phyloP scores from a whole-genome alignment of 2,797 vertebrate genomes.

The Zalophus californianus region DNA sequence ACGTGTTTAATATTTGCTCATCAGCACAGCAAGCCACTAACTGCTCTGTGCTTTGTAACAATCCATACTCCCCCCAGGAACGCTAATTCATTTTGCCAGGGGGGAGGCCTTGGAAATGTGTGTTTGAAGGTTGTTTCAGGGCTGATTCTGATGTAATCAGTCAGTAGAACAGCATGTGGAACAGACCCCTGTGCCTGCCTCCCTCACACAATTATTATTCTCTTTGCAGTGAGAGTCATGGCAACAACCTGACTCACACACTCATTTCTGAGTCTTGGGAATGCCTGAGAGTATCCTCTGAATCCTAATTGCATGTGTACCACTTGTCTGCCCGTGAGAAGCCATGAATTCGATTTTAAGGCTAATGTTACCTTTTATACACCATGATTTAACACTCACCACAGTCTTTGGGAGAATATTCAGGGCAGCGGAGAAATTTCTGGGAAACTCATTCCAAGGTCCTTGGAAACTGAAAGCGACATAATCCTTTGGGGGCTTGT shows the following conservation, averaged over 20 bases:
- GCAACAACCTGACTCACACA: not conserved
- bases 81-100: not conserved
- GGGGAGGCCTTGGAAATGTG: not conserved
- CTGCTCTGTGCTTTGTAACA: not conserved
- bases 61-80: not conserved
- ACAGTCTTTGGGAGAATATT: not conserved
- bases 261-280: not conserved
- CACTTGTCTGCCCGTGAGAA: not conserved
- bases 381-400: not conserved
- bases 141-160: not conserved
- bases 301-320: not conserved
- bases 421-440: not conserved
- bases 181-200: not conserved
- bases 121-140: not conserved
- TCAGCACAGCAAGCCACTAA: not conserved
- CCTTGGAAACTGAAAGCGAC: not conserved
- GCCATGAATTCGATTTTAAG: not conserved
- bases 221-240: not conserved
- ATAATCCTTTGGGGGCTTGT: not conserved
- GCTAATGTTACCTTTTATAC: not conserved
- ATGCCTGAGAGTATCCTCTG: not conserved
- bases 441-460: slow-evolving; percentile 12
- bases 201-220: not conserved
- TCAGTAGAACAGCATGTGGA: not conserved
- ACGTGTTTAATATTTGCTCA: slow-evolving; percentile 26